These are phyloP conservation scores for Garrulus glandarius DNA, from an alignment of 2,797 vertebrate species.

Conservation along the genomic window DNA sequence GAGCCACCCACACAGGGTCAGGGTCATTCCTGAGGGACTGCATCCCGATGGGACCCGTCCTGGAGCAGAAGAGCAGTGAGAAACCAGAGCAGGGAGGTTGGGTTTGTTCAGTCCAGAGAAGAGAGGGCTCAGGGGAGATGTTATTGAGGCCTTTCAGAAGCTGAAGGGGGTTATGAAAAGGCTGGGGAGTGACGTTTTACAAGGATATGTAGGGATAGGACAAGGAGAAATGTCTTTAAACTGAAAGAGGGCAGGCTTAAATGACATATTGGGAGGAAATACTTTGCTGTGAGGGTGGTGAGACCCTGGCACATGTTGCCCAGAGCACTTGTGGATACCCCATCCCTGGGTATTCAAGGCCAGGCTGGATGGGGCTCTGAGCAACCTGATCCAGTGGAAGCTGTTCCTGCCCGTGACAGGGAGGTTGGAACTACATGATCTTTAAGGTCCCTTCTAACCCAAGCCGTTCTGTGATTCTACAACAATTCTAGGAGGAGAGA, in stretches of 20 bases:
- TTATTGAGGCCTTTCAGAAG: neutral
- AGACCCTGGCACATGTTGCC: neutral
- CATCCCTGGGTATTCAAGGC: neutral
- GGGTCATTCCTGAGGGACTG: too few relatives aligned
- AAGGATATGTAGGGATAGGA: neutral
- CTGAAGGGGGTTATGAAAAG: neutral
- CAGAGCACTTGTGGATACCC: neutral
- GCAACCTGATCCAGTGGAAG: neutral
- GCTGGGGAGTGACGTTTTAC: neutral
- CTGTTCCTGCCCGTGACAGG: neutral
- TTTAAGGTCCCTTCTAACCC: neutral
- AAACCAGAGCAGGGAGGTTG: neutral
- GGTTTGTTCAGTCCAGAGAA: neutral
- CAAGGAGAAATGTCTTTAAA: neutral
- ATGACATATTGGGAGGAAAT: neutral
- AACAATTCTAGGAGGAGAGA: neutral
- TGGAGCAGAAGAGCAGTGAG: neutral
- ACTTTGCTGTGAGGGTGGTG: neutral
- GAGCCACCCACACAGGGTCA: rapidly evolving
- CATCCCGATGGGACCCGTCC: rapidly evolving
- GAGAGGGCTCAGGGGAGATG: neutral
- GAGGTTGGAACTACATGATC: neutral
- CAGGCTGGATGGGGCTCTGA: neutral
- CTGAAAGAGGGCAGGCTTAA: neutral
- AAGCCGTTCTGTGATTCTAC: neutral